Base-by-base conservation (phyloP, 1,140 invertebrate genomes). In the Solenopsis fugax region DNA sequence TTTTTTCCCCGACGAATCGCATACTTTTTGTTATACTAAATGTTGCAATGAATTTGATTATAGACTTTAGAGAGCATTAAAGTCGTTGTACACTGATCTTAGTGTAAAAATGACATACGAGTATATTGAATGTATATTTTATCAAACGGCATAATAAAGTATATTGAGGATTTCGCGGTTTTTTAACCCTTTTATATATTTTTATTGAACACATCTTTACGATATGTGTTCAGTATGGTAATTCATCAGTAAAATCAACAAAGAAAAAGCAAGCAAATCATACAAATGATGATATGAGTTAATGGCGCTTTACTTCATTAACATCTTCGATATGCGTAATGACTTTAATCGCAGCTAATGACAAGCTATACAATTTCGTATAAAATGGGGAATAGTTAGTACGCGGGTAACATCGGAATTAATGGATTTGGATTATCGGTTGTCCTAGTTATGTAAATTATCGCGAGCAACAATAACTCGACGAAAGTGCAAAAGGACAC, bases 261-360 rank as follows among this genome's bases (percentile, higher is more conserved):
- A 73, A 81, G 45, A 48, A 37, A 56, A 52, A 73, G 56, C 65
- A 48, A 24, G 16, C 24, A 73, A 73, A 84, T 84, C 18, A 13
- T 73, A 73, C 69, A 50, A 84, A 84, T 82, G 58, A 84, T 82
- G 58, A 73, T 60, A 82, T 60, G 69, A 73, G 65, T 60, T 73
- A 82, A 82, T 60, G 80, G 60, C 62, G 34, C 62, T 18, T 34
- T 7, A 41, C 73, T 62, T 41, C 54, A 73, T 73, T 82, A 60
- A 72, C 54, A 58, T 34, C 18, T 37, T 45, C 54, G 80, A 69
- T 81, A 58, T 16, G 21, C 34, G 16, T 81, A 81, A 81, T 80
- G 69, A 81, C 65, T 81, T 81, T 81, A 71, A 81, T 81, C 64
- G 54, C 60, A 45, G 13, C 78, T 81, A 60, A 84, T 56, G 69